Evolutionary conservation across 2,113 vertebrate genomes (phyloP).

Genomic region (Chlamydotis undulata): DNA sequence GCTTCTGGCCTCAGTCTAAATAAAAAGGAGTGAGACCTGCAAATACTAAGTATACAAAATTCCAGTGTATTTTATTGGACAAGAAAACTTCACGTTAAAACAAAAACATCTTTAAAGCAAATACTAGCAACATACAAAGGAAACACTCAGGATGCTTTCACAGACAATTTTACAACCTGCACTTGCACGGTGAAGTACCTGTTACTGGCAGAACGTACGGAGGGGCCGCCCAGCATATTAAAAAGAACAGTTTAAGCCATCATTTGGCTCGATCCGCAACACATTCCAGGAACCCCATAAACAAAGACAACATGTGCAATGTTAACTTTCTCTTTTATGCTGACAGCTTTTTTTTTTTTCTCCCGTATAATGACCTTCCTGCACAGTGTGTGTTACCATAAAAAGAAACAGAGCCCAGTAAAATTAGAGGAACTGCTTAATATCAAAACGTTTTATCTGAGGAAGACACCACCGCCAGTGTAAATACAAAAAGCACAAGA

Average conservation of each 20-base stretch:
- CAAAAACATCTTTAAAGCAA: slow-evolving; percentile 10
- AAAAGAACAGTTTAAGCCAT: slow-evolving; percentile 57
- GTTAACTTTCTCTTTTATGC: slow-evolving; percentile 79
- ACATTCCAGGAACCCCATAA: slow-evolving; percentile 76
- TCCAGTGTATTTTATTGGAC: slow-evolving; percentile 4
- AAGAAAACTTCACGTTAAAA: slow-evolving; percentile 8
- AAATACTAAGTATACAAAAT: not conserved
- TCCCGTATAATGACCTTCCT: slow-evolving; percentile 78
- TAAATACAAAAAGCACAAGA: slow-evolving; percentile 74
- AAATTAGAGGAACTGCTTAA: slow-evolving; percentile 79
- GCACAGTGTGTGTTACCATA: slow-evolving; percentile 79
- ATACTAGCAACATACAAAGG: not conserved
- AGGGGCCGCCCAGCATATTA: not conserved
- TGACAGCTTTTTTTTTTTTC: slow-evolving; percentile 63
- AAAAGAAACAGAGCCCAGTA: slow-evolving; percentile 73
- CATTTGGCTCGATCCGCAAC: slow-evolving; percentile 68
- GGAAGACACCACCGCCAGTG: slow-evolving; percentile 71
- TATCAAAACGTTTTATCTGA: slow-evolving; percentile 75
- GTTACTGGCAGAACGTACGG: not conserved
- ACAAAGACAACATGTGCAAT: slow-evolving; percentile 74
- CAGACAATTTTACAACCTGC: slow-evolving; percentile 15
- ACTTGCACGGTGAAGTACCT: slow-evolving; percentile 50
- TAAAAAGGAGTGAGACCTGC: not conserved
- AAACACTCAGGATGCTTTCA: not conserved
- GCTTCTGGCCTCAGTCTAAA: not conserved